Conservation (phyloP, 2,797 vertebrate species). For the Allobates femoralis region DNA sequence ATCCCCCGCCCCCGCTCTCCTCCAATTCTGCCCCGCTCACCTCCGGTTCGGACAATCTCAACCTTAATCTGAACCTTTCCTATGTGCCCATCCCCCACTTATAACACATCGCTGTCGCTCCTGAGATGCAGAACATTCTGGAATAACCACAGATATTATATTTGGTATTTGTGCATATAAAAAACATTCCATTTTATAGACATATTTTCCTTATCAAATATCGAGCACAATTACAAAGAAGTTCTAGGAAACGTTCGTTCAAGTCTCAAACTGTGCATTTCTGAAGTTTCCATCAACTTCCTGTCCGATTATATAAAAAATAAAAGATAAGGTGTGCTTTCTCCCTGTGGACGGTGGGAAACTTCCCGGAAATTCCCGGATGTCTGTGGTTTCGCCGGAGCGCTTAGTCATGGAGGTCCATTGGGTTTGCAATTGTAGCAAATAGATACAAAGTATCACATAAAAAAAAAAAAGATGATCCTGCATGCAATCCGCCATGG, state of each 20-base stretch:
- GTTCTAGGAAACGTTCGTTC: slow-evolving; percentile 25
- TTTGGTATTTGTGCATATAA: slow-evolving; percentile 45
- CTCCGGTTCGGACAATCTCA: no score
- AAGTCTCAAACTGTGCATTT: slow-evolving; percentile 28
- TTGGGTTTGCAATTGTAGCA: neutral
- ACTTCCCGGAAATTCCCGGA: neutral
- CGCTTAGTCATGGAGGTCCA: neutral
- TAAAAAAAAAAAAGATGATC: neutral
- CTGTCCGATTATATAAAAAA: neutral
- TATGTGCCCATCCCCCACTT: no score
- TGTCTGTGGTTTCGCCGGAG: no score
- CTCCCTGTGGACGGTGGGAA: neutral
- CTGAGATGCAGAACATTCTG: neutral
- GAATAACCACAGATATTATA: slow-evolving; percentile 18
- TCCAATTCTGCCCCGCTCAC: neutral
- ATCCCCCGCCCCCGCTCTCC: neutral
- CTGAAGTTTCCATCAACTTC: neutral
- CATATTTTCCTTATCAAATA: slow-evolving; percentile 42
- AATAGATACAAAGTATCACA: slow-evolving; percentile 12
- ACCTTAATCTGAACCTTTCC: no score
- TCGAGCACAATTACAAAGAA: slow-evolving; percentile 50
- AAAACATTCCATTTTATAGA: slow-evolving; percentile 49
- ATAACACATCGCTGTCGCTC: neutral
- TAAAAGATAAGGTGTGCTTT: neutral
- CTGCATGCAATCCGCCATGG: neutral